Percentiles rank a stretch among this genome's conserved stretches.
Conservation (phyloP, 2,888 invertebrate species). For the Dyspetes luteomarginatus region DNA sequence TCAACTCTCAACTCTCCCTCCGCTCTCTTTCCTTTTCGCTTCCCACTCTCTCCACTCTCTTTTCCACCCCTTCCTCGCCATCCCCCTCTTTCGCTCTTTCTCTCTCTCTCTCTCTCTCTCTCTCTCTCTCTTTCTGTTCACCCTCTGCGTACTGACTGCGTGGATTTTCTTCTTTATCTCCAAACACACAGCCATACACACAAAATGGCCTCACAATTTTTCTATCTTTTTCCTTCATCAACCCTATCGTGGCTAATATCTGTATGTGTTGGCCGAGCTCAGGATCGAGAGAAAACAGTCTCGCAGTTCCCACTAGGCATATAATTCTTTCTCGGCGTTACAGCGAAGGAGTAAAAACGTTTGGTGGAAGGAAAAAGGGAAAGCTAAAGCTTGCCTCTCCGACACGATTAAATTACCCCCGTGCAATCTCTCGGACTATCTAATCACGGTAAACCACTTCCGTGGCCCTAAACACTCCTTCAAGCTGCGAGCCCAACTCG, state of each 20-base stretch:
- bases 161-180: constrained; percentile 16
- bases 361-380: neutral
- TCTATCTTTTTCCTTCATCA: constrained; percentile 20
- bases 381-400: neutral
- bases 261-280: neutral
- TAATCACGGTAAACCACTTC: constrained; percentile 44
- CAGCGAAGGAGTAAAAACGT: neutral
- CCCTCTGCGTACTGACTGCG: neutral
- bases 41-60: too few relatives aligned
- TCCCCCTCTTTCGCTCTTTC: neutral
- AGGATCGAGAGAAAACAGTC: neutral
- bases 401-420: constrained; percentile 34
- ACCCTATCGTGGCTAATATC: constrained; percentile 10
- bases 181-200: neutral
- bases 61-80: too few relatives aligned
- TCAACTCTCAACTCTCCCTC: too few relatives aligned
- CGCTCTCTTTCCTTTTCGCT: too few relatives aligned
- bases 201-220: constrained; percentile 12
- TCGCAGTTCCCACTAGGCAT: neutral
- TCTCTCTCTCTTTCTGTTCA: neutral
- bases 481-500: neutral
- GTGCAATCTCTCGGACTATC: constrained; percentile 25
- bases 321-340: constrained; percentile 4
- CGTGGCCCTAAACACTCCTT: constrained; percentile 30
- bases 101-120: neutral